phyloP scores from a whole-genome alignment of 1,140 invertebrate species.

The Luehdorfia chinensis region DNA sequence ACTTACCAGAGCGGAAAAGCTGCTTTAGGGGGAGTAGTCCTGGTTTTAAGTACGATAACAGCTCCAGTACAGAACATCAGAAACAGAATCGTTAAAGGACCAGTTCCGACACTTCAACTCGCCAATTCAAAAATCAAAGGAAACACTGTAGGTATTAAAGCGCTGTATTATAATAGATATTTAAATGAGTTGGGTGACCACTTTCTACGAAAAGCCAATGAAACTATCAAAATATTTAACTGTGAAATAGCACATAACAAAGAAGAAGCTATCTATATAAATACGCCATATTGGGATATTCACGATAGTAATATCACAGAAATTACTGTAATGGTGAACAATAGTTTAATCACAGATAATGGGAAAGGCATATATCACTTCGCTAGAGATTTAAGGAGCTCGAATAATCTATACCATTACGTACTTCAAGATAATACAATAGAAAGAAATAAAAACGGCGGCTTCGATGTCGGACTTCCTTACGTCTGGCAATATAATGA shows the following conservation, averaged over 20 bases:
- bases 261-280: slow-evolving; percentile 87
- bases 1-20: slow-evolving; percentile 88
- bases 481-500: slow-evolving; percentile 97
- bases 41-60: slow-evolving; percentile 87
- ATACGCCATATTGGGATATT: slow-evolving; percentile 91
- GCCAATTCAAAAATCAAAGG: slow-evolving; percentile 85
- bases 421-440: slow-evolving; percentile 92
- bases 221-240: slow-evolving; percentile 87
- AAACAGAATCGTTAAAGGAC: slow-evolving; percentile 85
- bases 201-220: slow-evolving; percentile 91
- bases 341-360: slow-evolving; percentile 89
- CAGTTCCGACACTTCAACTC: slow-evolving; percentile 85
- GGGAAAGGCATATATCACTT: slow-evolving; percentile 91
- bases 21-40: slow-evolving; percentile 88
- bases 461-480: slow-evolving; percentile 90
- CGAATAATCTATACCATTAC: slow-evolving; percentile 97
- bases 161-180: slow-evolving; percentile 93
- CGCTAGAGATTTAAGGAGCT: slow-evolving; percentile 92
- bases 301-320: slow-evolving; percentile 89
- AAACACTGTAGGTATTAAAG: slow-evolving; percentile 89
- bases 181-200: slow-evolving; percentile 90
- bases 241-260: slow-evolving; percentile 89
- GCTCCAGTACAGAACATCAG: slow-evolving; percentile 83
- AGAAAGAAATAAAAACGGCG: slow-evolving; percentile 89
- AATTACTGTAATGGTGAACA: slow-evolving; percentile 91